Evolutionary conservation across 1,140 invertebrate species (phyloP), one percentile per base, ranked within the genome.

Genomic region (Lucilia cuprina): DNA sequence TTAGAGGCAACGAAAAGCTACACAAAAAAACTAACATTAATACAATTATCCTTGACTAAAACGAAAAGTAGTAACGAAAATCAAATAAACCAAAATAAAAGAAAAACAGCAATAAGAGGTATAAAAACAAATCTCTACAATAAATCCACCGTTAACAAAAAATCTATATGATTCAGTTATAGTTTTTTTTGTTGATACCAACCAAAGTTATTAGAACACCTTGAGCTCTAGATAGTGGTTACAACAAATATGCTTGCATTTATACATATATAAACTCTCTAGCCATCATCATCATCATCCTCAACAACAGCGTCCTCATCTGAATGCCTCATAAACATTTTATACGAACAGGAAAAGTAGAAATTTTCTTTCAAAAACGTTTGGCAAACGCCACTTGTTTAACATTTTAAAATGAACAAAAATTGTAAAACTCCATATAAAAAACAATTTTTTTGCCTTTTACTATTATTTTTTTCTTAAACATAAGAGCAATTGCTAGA

Each of bases 181-280:
- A 30, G 25, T 30, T 77, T 19, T 41, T 41, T 77, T 74, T 74
- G 34, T 74, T 13, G 25, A 30, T 74, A 30, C 34, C 25, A 14
- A 17, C 34, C 25, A 14, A 17, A 77, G 74, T 77, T 77, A 77
- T 77, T 41, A 77, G 74, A 77, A 77, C 34, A 77, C 74, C 74
- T 55, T 55, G 50, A 55, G 50, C 50, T 55, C 10, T 55, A 55
- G 0, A 55, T 55, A 55, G 41, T 55, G 17, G 41, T 2, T 41
- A 10, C 10, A 74, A 74, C 70, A 30, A 70, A 70, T 5, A 41
- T 41, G 3, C 35, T 5, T 5, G 35, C 35, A 41, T 41, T n/a
- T 3, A 30, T 30, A 41, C 41, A 41, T 41, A 8, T 10, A 41
- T 41, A 41, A 41, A 41, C 41, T 41, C 41, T 41, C 41, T 41